Evolutionary conservation across 1,140 invertebrate species (phyloP).

Genomic region (Mercenaria mercenaria): DNA sequence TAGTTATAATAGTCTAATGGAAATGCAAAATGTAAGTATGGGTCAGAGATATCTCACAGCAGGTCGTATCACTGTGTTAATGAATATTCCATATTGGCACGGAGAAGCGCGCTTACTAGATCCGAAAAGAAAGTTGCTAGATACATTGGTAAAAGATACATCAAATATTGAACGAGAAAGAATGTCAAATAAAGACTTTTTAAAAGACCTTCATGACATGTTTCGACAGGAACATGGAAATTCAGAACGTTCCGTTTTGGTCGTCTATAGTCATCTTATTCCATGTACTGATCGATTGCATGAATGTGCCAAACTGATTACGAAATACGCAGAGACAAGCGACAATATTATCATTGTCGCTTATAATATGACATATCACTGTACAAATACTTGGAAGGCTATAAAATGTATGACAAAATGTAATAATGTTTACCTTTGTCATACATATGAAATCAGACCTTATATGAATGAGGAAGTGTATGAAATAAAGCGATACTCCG

Average conservation of each 20-base stretch:
- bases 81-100: neutral
- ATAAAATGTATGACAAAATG: neutral
- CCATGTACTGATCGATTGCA: neutral
- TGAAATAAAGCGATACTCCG: no score
- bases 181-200: neutral
- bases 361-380: neutral
- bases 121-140: neutral
- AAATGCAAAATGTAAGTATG: neutral
- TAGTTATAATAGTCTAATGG: neutral
- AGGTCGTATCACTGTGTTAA: neutral
- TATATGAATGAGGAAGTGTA: neutral
- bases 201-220: neutral
- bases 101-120: neutral
- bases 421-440: neutral
- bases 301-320: neutral
- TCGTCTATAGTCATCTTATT: neutral
- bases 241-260: neutral
- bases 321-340: neutral
- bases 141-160: neutral
- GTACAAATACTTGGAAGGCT: neutral
- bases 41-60: neutral
- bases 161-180: neutral
- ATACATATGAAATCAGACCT: neutral
- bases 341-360: neutral
- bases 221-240: no score